These are phyloP conservation scores for Alethe diademata DNA, from an alignment of 2,113 vertebrate genomes.

Conservation along the genomic window DNA sequence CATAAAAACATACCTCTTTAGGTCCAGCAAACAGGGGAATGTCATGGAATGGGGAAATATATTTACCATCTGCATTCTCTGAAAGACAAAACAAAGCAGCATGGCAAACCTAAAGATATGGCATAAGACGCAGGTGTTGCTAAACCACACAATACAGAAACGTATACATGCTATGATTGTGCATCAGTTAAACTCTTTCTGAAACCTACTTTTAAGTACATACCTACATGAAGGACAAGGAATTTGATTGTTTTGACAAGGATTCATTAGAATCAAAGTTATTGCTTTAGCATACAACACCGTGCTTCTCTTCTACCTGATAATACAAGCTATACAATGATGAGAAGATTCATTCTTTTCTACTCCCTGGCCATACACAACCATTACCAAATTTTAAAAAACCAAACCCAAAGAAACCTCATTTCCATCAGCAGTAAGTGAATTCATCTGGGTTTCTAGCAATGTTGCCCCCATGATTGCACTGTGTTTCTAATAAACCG, in stretches of 20 bases:
- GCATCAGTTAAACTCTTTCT: neutral
- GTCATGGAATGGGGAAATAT: constrained; percentile 96
- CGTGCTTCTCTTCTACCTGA: neutral
- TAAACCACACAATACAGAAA: neutral
- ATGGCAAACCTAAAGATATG: neutral
- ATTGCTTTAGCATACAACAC: neutral
- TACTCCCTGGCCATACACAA: neutral
- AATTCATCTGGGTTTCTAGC: neutral
- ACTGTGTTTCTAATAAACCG: neutral
- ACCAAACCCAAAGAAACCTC: neutral
- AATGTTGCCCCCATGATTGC: neutral
- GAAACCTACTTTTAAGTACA: neutral
- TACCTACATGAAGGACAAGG: neutral
- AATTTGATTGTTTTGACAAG: neutral
- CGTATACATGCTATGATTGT: neutral
- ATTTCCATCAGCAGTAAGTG: neutral
- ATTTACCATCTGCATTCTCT: constrained; percentile 89
- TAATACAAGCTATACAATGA: neutral
- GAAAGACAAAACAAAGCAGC: constrained; percentile 22
- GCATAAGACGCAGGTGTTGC: neutral
- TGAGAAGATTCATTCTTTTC: neutral
- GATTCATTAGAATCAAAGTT: neutral
- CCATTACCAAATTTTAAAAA: neutral
- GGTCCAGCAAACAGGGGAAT: constrained; percentile 83
- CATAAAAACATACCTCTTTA: constrained; percentile 75